A percentile compares a stretch with the other conserved stretches of the same genome.
Conservation (phyloP, 1,140 invertebrate genomes). For the Neodiprion fabricii region DNA sequence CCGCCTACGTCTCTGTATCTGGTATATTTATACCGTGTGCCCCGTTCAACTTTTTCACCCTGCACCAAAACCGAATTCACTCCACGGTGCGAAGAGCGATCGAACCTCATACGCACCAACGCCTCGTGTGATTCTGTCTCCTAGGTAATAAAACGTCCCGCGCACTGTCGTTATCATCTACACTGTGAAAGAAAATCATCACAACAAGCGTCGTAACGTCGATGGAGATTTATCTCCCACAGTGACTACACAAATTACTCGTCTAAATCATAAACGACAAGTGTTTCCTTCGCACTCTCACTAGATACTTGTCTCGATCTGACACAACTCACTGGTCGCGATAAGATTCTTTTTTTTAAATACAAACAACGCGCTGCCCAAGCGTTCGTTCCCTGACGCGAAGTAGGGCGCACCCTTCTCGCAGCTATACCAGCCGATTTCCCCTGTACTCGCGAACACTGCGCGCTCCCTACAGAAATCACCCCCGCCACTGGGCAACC, state of each 20-base stretch:
- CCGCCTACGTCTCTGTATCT: background rate
- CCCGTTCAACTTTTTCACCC: background rate
- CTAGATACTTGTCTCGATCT: background rate
- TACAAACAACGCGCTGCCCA: background rate
- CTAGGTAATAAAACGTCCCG: no score
- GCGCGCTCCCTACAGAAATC: slow-evolving; percentile 6
- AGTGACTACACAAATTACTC: no score
- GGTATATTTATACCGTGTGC: background rate
- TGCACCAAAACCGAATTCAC: background rate
- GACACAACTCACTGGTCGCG: background rate
- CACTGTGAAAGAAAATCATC: no score
- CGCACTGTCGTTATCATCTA: no score
- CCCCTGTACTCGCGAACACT: slow-evolving; percentile 12
- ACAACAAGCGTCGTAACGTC: no score
- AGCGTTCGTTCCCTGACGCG: slow-evolving; percentile 30
- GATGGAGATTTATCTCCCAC: no score
- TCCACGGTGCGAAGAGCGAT: background rate
- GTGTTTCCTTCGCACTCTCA: background rate
- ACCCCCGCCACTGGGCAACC: slow-evolving; percentile 10
- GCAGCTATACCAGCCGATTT: slow-evolving; percentile 18
- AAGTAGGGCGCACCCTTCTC: slow-evolving; percentile 58
- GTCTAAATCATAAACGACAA: no score
- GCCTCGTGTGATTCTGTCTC: no score
- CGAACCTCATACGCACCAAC: background rate
- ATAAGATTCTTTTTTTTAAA: background rate